Percentiles rank a stretch among this genome's conserved stretches.
These are phyloP conservation scores for Porites cylindrica DNA, from an alignment of 92 coral and sea anemone species.

Conservation along the genomic window DNA sequence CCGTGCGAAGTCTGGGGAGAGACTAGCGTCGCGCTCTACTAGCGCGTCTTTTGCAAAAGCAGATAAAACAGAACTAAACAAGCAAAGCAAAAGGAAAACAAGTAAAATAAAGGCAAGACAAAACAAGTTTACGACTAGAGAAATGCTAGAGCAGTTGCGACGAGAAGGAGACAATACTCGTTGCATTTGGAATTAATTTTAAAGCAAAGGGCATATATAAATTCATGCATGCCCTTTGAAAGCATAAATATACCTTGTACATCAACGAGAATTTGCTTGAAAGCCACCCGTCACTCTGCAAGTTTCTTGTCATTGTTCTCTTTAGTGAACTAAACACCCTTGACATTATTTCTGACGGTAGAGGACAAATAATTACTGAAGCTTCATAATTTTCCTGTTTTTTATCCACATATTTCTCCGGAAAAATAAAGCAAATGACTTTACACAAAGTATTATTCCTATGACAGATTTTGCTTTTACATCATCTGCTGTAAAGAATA, in stretches of 20 bases:
- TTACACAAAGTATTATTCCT: neutral
- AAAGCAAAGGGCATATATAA: neutral
- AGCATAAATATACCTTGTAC: neutral
- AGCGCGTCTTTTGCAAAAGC: neutral
- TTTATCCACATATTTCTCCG: neutral
- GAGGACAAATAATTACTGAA: neutral
- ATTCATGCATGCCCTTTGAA: neutral
- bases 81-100: no score
- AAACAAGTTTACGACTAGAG: neutral
- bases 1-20: conserved; percentile 2
- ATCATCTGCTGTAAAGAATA: conserved; percentile 1
- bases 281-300: no score
- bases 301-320: neutral
- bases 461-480: neutral
- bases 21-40: neutral
- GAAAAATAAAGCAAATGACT: neutral
- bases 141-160: neutral
- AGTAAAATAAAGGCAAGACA: neutral
- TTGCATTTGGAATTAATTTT: no score
- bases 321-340: neutral
- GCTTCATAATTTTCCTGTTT: neutral
- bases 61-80: no score
- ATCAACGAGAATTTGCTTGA: neutral
- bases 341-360: neutral
- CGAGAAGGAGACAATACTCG: no score